Conservation (phyloP, 1,140 invertebrate species). For the Pseudomyrmex cubaensis region DNA sequence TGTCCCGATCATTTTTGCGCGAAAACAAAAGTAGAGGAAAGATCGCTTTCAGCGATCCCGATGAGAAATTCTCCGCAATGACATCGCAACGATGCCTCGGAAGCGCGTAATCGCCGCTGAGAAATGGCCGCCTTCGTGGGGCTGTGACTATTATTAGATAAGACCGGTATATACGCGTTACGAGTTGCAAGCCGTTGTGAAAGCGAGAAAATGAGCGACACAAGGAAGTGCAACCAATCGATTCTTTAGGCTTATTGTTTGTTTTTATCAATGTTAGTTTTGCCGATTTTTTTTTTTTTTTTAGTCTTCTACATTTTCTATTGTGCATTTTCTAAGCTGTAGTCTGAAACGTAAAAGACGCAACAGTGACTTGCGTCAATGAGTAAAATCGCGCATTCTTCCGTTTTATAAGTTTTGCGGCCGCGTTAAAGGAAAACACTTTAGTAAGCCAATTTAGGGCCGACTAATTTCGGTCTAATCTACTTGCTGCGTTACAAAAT, state of each 20-base stretch:
- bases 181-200: slow-evolving; percentile 3
- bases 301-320: too few relatives aligned
- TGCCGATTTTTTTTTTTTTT: background rate
- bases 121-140: slow-evolving; percentile 66
- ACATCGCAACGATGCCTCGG: background rate
- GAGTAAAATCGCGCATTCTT: too few relatives aligned
- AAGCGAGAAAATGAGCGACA: background rate
- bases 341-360: background rate
- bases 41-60: background rate
- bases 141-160: slow-evolving; percentile 70
- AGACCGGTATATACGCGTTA: slow-evolving; percentile 39
- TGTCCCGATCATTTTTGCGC: too few relatives aligned
- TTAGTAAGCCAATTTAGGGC: background rate
- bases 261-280: background rate
- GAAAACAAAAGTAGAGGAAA: too few relatives aligned
- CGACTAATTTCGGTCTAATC: background rate
- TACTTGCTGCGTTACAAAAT: background rate
- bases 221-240: background rate
- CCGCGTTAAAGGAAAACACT: background rate
- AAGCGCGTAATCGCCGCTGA: slow-evolving; percentile 50
- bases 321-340: background rate
- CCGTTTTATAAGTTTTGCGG: too few relatives aligned
- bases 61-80: background rate
- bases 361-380: background rate
- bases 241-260: too few relatives aligned